Evolutionary conservation across 2,113 vertebrate genomes (phyloP).

Genomic region (Silurus asotus): DNA sequence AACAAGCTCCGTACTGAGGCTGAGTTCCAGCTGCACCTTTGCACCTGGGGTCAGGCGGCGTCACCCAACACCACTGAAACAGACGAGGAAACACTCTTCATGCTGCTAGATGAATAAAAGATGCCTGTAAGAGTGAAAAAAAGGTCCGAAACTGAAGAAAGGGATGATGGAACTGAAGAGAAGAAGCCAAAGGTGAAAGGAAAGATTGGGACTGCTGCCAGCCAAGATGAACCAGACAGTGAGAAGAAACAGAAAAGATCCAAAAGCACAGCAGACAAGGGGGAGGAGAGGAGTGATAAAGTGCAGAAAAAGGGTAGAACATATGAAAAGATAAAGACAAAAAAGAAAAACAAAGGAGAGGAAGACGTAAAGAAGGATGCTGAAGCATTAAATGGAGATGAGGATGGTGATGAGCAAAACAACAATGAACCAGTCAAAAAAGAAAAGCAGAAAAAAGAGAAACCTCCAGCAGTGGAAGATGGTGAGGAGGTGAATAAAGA

Average conservation of each 20-base stretch:
- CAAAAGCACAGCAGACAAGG: slow-evolving; percentile 38
- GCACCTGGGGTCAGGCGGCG: slow-evolving; percentile 70
- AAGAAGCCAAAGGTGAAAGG: slow-evolving; percentile 62
- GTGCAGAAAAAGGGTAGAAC: slow-evolving; percentile 46
- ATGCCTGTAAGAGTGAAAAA: slow-evolving; percentile 83
- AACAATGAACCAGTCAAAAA: slow-evolving; percentile 71
- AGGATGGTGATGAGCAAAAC: slow-evolving; percentile 62
- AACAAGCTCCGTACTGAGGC: slow-evolving; percentile 42
- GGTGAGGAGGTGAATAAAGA: slow-evolving; percentile 42
- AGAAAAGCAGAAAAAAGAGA: slow-evolving; percentile 47
- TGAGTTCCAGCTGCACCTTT: slow-evolving; percentile 48
- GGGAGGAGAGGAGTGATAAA: slow-evolving; percentile 33
- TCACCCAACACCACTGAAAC: slow-evolving; percentile 68
- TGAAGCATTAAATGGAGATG: slow-evolving; percentile 56
- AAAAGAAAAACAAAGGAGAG: slow-evolving; percentile 55
- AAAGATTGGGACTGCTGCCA: slow-evolving; percentile 48
- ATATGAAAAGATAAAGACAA: slow-evolving; percentile 53
- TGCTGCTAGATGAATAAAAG: slow-evolving; percentile 82
- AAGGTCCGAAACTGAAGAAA: slow-evolving; percentile 70
- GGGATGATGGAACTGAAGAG: slow-evolving; percentile 68
- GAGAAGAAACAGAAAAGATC: slow-evolving; percentile 61
- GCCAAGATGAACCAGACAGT: slow-evolving; percentile 48
- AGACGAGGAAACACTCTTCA: slow-evolving; percentile 44
- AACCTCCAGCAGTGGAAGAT: slow-evolving; percentile 42
- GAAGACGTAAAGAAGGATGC: slow-evolving; percentile 52